Evolutionary conservation across 2,888 invertebrate genomes (phyloP).

Genomic region (Harmothoe impar): DNA sequence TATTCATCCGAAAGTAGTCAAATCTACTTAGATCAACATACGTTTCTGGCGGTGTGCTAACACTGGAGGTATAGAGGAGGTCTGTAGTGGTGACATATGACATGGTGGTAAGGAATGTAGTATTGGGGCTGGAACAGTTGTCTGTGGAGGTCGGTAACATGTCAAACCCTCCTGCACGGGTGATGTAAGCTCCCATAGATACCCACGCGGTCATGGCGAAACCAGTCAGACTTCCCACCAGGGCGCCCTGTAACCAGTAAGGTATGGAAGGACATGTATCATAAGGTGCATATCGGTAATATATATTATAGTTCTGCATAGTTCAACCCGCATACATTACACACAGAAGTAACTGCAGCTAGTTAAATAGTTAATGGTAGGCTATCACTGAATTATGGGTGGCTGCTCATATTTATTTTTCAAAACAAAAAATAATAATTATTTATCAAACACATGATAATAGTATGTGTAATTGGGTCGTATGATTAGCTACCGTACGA

Average conservation of each 20-base stretch:
- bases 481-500: too few relatives aligned
- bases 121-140: conserved; percentile 30
- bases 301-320: not conserved
- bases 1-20: too few relatives aligned
- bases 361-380: too few relatives aligned
- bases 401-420: too few relatives aligned
- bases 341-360: too few relatives aligned
- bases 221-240: conserved; percentile 65
- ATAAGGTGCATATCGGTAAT: too few relatives aligned
- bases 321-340: too few relatives aligned
- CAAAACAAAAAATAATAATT: too few relatives aligned
- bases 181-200: conserved; percentile 64
- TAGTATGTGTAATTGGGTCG: too few relatives aligned
- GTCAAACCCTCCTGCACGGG: conserved; percentile 31
- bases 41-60: not conserved
- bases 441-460: too few relatives aligned
- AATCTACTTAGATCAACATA: not conserved
- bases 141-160: conserved; percentile 46
- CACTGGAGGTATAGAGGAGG: not conserved
- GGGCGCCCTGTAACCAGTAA: conserved; percentile 66
- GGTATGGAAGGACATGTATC: too few relatives aligned
- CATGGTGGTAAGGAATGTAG: not conserved
- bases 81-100: not conserved
- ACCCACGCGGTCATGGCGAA: conserved; percentile 64
- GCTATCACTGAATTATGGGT: too few relatives aligned